Evolutionary conservation across 2,797 vertebrate genomes (phyloP).

Genomic region (Channallabes apus): DNA sequence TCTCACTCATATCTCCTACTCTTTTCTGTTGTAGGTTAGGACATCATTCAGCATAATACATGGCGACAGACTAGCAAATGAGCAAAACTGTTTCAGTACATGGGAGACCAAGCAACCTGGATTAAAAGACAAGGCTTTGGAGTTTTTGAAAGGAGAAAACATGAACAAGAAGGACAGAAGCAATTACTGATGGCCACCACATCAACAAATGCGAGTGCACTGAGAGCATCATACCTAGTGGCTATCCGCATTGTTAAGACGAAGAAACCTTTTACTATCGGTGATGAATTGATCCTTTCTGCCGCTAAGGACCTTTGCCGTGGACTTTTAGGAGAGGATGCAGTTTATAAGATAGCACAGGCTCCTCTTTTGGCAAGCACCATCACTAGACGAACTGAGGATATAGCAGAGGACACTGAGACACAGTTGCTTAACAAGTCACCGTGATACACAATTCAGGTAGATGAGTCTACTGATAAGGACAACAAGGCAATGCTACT

Average conservation of each 20-base stretch:
- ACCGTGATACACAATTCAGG: slow-evolving; percentile 41
- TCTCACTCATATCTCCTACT: too few species aligned
- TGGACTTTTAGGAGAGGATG: slow-evolving; percentile 34
- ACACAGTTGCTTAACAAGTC: too few species aligned
- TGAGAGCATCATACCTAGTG: slow-evolving; percentile 32
- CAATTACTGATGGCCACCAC: slow-evolving; percentile 23
- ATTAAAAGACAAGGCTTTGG: slow-evolving; percentile 45
- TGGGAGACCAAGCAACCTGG: slow-evolving; percentile 40
- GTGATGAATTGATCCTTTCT: slow-evolving; percentile 49
- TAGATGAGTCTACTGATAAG: slow-evolving; percentile 49
- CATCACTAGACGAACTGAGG: neutral
- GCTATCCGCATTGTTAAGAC: slow-evolving; percentile 36
- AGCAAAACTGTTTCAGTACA: slow-evolving; percentile 30
- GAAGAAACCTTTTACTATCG: slow-evolving; percentile 45
- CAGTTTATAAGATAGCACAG: neutral
- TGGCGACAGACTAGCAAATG: slow-evolving; percentile 24
- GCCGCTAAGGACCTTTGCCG: slow-evolving; percentile 36
- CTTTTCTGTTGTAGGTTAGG: too few species aligned
- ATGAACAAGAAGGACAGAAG: slow-evolving; percentile 30
- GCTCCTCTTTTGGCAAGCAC: slow-evolving; percentile 41
- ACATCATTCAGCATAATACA: too few species aligned
- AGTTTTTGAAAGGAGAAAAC: slow-evolving; percentile 46
- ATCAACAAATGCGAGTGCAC: slow-evolving; percentile 27
- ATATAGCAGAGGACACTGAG: slow-evolving; percentile 41
- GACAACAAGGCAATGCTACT: slow-evolving; percentile 37